phyloP scores from a whole-genome alignment of 1,140 invertebrate species.

The Philotrypesis tridentata region DNA sequence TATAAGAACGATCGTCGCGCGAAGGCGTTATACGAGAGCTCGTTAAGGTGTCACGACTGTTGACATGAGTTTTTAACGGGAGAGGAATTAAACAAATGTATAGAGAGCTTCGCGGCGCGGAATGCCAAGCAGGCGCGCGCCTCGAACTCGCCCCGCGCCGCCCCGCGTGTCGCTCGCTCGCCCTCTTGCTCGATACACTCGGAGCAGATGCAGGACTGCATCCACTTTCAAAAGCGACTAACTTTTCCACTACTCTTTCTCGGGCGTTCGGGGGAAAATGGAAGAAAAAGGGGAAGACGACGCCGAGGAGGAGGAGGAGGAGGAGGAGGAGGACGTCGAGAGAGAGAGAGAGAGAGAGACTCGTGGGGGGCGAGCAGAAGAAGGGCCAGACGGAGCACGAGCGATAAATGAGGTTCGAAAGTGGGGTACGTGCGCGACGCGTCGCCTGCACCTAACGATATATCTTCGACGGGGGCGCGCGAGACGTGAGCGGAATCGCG shows the following conservation, averaged over 20 bases:
- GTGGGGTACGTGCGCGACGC: constrained; percentile 63
- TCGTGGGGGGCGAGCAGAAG: constrained; percentile 38
- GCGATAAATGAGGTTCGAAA: constrained; percentile 67
- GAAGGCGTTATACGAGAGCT: background rate
- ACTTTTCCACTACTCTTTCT: constrained; percentile 50
- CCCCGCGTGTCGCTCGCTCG: no score
- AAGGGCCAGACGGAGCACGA: constrained; percentile 55
- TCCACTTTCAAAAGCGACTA: constrained; percentile 53
- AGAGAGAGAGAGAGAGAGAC: constrained; percentile 10
- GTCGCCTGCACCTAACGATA: constrained; percentile 62
- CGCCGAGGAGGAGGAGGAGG: background rate
- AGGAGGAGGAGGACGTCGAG: background rate
- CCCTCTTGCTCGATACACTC: background rate
- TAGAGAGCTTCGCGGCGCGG: background rate
- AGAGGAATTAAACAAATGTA: background rate
- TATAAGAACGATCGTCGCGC: background rate
- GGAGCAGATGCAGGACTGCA: background rate
- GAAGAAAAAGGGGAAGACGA: no score
- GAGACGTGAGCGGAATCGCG: constrained; percentile 65
- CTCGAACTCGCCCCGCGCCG: background rate
- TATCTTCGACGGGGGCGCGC: constrained; percentile 62
- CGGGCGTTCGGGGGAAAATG: background rate
- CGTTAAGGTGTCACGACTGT: background rate
- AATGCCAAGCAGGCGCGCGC: background rate
- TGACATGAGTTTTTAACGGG: background rate